phyloP scores from a whole-genome alignment of 2,888 invertebrate species.

The Parelbella ahira region DNA sequence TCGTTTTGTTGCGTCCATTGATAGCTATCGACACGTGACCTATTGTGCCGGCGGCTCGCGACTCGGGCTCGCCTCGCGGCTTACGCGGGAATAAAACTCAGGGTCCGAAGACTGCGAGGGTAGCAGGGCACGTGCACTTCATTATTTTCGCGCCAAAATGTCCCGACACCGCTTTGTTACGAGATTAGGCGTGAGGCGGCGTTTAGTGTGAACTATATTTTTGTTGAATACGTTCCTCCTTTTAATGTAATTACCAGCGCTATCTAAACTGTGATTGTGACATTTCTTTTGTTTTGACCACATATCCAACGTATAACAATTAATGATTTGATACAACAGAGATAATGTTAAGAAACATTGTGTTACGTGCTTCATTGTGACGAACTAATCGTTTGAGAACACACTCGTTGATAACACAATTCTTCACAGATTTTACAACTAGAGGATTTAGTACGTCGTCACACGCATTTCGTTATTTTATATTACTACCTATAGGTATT shows the following conservation, averaged over 20 bases:
- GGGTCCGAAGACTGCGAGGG: conserved; percentile 16
- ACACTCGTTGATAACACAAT: too few relatives aligned
- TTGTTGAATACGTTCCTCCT: conserved; percentile 21
- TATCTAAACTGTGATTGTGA: too few relatives aligned
- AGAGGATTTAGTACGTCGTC: too few relatives aligned
- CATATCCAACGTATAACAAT: too few relatives aligned
- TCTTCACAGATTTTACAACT: too few relatives aligned
- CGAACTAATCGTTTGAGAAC: too few relatives aligned
- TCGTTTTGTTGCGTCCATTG: conserved; percentile 40
- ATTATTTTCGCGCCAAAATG: conserved; percentile 80
- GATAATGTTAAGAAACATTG: too few relatives aligned
- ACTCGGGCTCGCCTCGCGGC: conserved; percentile 22
- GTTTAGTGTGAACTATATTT: conserved; percentile 34
- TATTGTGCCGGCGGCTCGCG: conserved; percentile 36
- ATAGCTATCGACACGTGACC: conserved; percentile 71
- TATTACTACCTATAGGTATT: too few relatives aligned
- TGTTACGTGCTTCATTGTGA: too few relatives aligned
- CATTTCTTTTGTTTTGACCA: too few relatives aligned
- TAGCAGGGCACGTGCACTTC: conserved; percentile 67
- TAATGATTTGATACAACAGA: too few relatives aligned
- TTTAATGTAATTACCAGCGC: conserved; percentile 11
- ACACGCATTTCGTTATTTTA: too few relatives aligned
- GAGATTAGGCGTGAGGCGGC: conserved; percentile 73
- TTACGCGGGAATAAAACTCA: conserved; percentile 1
- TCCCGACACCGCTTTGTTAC: conserved; percentile 75